A percentile compares a stretch with the other conserved stretches of the same genome.
These are phyloP conservation scores for Oreotrochilus melanogaster DNA, from an alignment of 2,113 vertebrate genomes.

Conservation along the genomic window DNA sequence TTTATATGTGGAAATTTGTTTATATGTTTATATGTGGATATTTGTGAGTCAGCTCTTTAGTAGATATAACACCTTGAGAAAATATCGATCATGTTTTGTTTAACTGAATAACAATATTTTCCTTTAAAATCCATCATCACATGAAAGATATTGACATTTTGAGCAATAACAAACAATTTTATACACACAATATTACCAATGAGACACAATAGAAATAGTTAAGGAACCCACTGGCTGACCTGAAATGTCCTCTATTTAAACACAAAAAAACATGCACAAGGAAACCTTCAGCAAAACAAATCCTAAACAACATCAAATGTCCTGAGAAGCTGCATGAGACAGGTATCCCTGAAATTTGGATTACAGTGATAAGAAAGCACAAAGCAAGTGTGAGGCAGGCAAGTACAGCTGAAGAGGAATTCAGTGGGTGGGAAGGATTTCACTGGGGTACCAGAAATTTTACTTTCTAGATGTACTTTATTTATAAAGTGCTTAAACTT, in stretches of 20 bases:
- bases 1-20: slow-evolving; percentile 63
- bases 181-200: slow-evolving; percentile 63
- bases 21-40: slow-evolving; percentile 68
- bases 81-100: slow-evolving; percentile 54
- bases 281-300: not conserved
- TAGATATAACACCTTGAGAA: slow-evolving; percentile 67
- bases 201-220: slow-evolving; percentile 77
- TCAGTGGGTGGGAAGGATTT: not conserved
- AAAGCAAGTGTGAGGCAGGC: not conserved
- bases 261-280: not conserved
- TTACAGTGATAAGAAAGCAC: not conserved
- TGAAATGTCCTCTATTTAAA: slow-evolving; percentile 63
- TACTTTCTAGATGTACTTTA: slow-evolving; percentile 57
- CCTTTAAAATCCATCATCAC: slow-evolving; percentile 78
- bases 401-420: not conserved
- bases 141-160: slow-evolving; percentile 75
- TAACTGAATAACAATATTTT: slow-evolving; percentile 68
- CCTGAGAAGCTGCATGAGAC: not conserved
- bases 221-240: slow-evolving; percentile 65
- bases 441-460: not conserved
- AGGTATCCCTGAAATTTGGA: not conserved
- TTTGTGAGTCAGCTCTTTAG: slow-evolving; percentile 51
- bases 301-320: not conserved
- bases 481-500: slow-evolving; percentile 31
- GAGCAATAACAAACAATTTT: slow-evolving; percentile 75